phyloP scores from a whole-genome alignment of 2,113 vertebrate genomes.

The Tilapia sparmanii region DNA sequence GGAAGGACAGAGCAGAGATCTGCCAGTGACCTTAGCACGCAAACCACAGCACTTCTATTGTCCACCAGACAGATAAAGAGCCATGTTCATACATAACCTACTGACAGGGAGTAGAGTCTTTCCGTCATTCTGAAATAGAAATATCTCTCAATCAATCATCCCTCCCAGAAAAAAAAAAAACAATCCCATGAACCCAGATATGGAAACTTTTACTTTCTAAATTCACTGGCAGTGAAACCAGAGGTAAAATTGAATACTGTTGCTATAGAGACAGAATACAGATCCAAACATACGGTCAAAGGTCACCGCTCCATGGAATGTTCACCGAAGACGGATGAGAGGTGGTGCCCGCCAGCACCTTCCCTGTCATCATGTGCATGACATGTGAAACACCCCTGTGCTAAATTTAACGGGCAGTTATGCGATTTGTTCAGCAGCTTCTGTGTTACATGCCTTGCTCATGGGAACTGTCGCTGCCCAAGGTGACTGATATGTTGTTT shows the following conservation, averaged over 20 bases:
- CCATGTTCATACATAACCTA: conserved; percentile 18
- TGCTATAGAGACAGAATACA: conserved; percentile 31
- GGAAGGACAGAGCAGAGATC: conserved; percentile 64
- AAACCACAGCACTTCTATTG: conserved; percentile 54
- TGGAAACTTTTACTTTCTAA: not conserved
- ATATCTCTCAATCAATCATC: conserved; percentile 24
- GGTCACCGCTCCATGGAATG: conserved; percentile 20
- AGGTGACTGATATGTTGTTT: conserved; percentile 70
- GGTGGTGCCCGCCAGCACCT: not conserved
- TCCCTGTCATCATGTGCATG: conserved; percentile 14
- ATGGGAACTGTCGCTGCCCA: conserved; percentile 14
- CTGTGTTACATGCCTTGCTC: not conserved
- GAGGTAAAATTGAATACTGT: not conserved
- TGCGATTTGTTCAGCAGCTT: not conserved
- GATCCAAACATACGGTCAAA: conserved; percentile 45
- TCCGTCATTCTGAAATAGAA: conserved; percentile 22
- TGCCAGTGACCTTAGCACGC: conserved; percentile 68
- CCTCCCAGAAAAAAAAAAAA: not conserved
- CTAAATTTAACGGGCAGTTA: conserved; percentile 29
- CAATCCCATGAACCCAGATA: not conserved
- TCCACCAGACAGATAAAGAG: conserved; percentile 55
- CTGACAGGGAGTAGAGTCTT: conserved; percentile 21
- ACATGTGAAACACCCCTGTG: conserved; percentile 24
- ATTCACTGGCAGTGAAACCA: not conserved
- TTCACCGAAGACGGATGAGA: conserved; percentile 8